Evolutionary conservation across 2,888 invertebrate species (phyloP), one percentile per base, ranked within the genome.

Genomic region (Congeria kusceri): DNA sequence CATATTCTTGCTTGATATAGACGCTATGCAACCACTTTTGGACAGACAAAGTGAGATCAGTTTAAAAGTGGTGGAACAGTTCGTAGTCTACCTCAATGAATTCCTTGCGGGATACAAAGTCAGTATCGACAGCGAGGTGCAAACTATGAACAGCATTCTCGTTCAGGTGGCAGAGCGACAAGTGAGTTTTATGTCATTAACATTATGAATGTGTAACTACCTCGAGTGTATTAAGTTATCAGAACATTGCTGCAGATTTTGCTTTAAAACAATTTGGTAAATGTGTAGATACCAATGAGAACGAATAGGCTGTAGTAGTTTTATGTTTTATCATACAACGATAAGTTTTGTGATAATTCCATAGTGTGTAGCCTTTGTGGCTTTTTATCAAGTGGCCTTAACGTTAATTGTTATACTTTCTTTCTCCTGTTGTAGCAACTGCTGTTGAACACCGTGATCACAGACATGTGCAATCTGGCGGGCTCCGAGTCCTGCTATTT

Each of bases 51-150:
- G 79, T 49, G 75, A 64, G 44, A 77, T 87, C n/a, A 86, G 86
- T 47, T 86, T 85, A 59, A 62, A 67, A 32, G 69, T 86, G 29
- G 72, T 87, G 59, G 25, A 77, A 23, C 85, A 88, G 23, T 87
- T 89, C 71, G 88, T 88, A 28, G 69, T 64, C 46, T 87, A 90
- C 80, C 85, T 91, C 73, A 91, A 90, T 78, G 66, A 77, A n/a
- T 85, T 87, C 65, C 66, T 90, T 18, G 64, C 64, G n/a, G 78
- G 83, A 23, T 86, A 85, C 73, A 86, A 86, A 56, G 63, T 61
- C 23, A 68, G 77, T 15, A 75, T 87, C 4, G 86, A 88, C 64
- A 56, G 64, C 9, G 89, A 90, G 29, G 77, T 87, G 0, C 71
- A 80, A 18, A 53, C 69, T n/a, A 58, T 87, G 7, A 90, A 88